phyloP scores from a whole-genome alignment of 92 coral and sea anemone species.

The Paragorgia papillata region DNA sequence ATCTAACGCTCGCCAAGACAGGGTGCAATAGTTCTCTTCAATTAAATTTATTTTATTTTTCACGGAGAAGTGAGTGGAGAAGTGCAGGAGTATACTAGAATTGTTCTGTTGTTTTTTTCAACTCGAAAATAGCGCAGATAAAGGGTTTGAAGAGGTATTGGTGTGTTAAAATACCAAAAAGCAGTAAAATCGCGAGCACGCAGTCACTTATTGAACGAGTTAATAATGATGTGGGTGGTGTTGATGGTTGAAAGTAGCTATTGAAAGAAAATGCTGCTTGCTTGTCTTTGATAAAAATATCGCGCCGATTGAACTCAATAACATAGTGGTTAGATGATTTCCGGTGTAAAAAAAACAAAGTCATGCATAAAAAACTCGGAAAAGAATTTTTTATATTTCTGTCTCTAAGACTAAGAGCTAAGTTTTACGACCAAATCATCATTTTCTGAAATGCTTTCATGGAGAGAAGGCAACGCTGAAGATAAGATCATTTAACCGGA shows the following conservation, averaged over 20 bases:
- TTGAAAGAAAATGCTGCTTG: slow-evolving; percentile 19
- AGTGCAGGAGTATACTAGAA: too few relatives aligned
- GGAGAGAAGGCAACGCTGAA: neutral
- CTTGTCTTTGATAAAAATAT: neutral
- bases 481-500: slow-evolving; percentile 28
- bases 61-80: too few relatives aligned
- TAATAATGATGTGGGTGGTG: slow-evolving; percentile 41
- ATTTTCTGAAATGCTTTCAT: slow-evolving; percentile 4
- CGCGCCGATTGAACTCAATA: slow-evolving; percentile 39
- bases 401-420: neutral
- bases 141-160: too few relatives aligned
- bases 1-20: too few relatives aligned
- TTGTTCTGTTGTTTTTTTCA: too few relatives aligned
- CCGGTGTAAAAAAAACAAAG: slow-evolving; percentile 7
- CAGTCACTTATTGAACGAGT: slow-evolving; percentile 25
- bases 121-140: too few relatives aligned
- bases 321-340: slow-evolving; percentile 15
- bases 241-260: slow-evolving; percentile 37
- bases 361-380: neutral
- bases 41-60: too few relatives aligned
- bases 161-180: too few relatives aligned
- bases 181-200: too few relatives aligned
- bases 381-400: neutral
- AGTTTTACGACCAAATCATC: neutral
- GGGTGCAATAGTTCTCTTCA: too few relatives aligned